Evolutionary conservation across 37 sponge, comb jelly and placozoan species (phyloP), one percentile per base, ranked within the genome.

Genomic region (Cladorhizidae sp.): DNA sequence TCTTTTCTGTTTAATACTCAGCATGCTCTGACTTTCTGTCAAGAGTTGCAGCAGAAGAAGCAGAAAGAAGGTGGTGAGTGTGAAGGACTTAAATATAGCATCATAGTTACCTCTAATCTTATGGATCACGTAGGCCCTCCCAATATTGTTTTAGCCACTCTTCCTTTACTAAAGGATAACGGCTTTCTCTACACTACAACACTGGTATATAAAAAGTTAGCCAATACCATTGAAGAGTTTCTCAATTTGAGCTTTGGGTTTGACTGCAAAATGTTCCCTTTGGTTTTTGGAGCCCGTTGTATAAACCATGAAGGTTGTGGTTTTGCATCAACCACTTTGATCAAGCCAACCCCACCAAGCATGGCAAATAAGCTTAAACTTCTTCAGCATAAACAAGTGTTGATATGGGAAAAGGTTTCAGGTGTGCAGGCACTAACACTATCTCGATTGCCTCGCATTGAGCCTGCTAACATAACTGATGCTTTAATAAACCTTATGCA

Each of bases 41-140:
- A 84, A 35, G 36, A 54, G 21, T 41, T 84, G 43, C 56, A 43
- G 6, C 21, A 9, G 1, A 21, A 35, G 56, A 14, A 25, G 15
- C 31, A n/a, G 26, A 51, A 32, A 9, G 23, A 37, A 1, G 21
- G 39, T 0, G 38, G 36, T 67, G 35, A 3, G 12, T 7, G 22
- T 3, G 51, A 54, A 54, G 0, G 2, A 3, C 23, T 21, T 2
- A 28, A 36, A 12, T 87, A 81, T 87, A 76, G 80, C 67, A 61
- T 38, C 8, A 87, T 87, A 14, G 57, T 75, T 52, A 58, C 88
- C 37, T 87, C 88, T 20, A 81, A 87, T 57, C 36, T 87, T 21
- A 68, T 80, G 26, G 88, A 87, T 55, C 61, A 75, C 1, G 23
- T 87, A 9, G 42, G 70, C 6, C 81, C 82, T 23, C 82, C 77